Evolutionary conservation across 2,113 vertebrate species (phyloP), one percentile per base, ranked within the genome.

Genomic region (Passerina amoena): DNA sequence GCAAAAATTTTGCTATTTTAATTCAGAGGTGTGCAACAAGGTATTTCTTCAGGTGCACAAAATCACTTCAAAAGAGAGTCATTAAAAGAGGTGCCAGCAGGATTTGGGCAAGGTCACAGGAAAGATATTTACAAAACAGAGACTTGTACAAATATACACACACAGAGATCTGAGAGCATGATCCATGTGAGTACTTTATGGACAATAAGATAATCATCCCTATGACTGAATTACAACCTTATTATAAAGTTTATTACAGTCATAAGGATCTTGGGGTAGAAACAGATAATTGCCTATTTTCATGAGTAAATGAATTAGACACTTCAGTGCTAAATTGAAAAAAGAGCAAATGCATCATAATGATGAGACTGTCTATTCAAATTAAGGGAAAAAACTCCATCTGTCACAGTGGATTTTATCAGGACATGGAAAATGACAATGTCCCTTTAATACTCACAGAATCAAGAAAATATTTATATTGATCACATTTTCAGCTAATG

Each of bases 1-100:
- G 79, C 71, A 97, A 92, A 94, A 94, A 42, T 50, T 11, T 75
- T 65, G 25, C 44, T 87, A 76, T 79, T 72, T 90, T 65, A 80
- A 59, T 69, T 88, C 57, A 71, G 66, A 92, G n/a, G 28, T 69
- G 28, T 65, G 37, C 63, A 90, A 87, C n/a, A 69, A 92, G 57
- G 23, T 85, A 65, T 86, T 82, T 90, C 75, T 92, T 88, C 63
- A 69, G 53, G 21, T 83, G 40, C 51, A 80, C 5, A 88, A 93
- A 90, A 92, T 69, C 25, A 70, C 42, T 57, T 79, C 51, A 54
- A 71, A 92, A 78, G 57, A 65, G 10, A 68, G 28, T 28, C 92
- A 72, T 57, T 87, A 68, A 45, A 86, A 90, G 40, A 60, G 10
- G 14, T 47, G 31, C 22, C 47, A 31, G 28, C 4, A 56, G 45